A percentile compares a stretch with the other conserved stretches of the same genome.
Evolutionary conservation across 2,113 vertebrate genomes (phyloP).

Genomic region (Proteles cristata): DNA sequence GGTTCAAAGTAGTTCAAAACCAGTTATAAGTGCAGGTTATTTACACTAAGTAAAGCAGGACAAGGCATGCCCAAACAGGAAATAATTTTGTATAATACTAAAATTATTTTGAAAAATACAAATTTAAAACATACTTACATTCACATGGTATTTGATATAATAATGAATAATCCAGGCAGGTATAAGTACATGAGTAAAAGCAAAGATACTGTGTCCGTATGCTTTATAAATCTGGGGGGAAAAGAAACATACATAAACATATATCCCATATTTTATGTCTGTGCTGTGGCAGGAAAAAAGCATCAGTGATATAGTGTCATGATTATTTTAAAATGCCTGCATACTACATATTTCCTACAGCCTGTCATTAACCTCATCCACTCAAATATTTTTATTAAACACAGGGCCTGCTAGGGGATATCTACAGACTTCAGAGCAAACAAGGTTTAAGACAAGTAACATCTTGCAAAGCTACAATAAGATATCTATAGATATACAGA

Average conservation of each 20-base stretch:
- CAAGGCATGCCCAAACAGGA: not conserved
- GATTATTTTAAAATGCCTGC: conserved; percentile 44
- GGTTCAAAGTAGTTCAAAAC: conserved; percentile 47
- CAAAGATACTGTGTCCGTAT: conserved; percentile 84
- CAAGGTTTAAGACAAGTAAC: not conserved
- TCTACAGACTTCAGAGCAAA: not conserved
- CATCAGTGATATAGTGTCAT: not conserved
- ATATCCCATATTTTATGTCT: not conserved
- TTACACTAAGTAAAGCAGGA: not conserved
- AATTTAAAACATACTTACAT: conserved; percentile 87
- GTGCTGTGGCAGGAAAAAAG: not conserved
- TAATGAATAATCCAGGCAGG: conserved; percentile 92
- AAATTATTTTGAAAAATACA: conserved; percentile 45
- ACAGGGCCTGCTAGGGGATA: not conserved
- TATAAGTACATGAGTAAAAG: conserved; percentile 87
- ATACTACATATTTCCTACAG: not conserved
- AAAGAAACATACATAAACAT: conserved; percentile 51
- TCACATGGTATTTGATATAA: conserved; percentile 91
- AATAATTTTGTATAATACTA: conserved; percentile 31
- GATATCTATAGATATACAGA: not conserved
- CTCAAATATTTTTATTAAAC: conserved; percentile 39
- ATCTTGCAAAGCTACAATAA: conserved; percentile 23
- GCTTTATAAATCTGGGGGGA: conserved; percentile 89
- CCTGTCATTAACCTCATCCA: not conserved
- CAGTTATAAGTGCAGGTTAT: not conserved